Evolutionary conservation across 1,140 invertebrate species (phyloP).

Genomic region (Calephelis nemesis): DNA sequence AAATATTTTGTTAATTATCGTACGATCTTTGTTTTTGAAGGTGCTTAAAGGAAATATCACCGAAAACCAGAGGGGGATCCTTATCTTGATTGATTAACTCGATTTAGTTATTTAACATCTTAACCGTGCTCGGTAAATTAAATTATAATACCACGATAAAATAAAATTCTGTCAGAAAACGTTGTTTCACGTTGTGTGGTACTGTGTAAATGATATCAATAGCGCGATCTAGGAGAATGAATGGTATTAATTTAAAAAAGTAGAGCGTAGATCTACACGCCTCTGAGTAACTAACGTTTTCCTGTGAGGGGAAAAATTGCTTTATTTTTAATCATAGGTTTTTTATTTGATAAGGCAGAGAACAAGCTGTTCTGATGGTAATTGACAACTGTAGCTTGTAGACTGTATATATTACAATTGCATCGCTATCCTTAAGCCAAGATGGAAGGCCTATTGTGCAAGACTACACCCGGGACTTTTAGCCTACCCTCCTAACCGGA

Average conservation of each 20-base stretch:
- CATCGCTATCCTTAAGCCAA: too few species aligned
- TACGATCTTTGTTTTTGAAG: conserved; percentile 16
- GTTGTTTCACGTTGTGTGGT: conserved; percentile 17
- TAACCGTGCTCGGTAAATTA: conserved; percentile 8
- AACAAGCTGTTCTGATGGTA: too few species aligned
- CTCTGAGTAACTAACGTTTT: too few species aligned
- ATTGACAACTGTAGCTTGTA: too few species aligned
- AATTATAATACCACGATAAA: conserved; percentile 14
- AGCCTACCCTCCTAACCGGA: too few species aligned
- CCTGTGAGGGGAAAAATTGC: too few species aligned
- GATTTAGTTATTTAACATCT: conserved; percentile 15
- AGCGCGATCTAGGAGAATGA: conserved; percentile 5
- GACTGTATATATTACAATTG: too few species aligned
- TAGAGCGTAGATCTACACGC: too few species aligned
- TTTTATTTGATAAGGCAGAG: too few species aligned
- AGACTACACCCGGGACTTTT: too few species aligned
- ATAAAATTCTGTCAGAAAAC: conserved; percentile 12
- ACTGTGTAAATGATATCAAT: conserved; percentile 9
- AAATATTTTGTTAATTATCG: conserved; percentile 16
- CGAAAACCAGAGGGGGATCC: conserved; percentile 13
- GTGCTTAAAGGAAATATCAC: conserved; percentile 18
- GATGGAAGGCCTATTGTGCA: too few species aligned
- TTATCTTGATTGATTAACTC: conserved; percentile 15
- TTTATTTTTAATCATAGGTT: too few species aligned
- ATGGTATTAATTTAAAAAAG: neutral